These are phyloP conservation scores for Alsophila aescularia DNA, from an alignment of 2,888 invertebrate species.

Conservation along the genomic window DNA sequence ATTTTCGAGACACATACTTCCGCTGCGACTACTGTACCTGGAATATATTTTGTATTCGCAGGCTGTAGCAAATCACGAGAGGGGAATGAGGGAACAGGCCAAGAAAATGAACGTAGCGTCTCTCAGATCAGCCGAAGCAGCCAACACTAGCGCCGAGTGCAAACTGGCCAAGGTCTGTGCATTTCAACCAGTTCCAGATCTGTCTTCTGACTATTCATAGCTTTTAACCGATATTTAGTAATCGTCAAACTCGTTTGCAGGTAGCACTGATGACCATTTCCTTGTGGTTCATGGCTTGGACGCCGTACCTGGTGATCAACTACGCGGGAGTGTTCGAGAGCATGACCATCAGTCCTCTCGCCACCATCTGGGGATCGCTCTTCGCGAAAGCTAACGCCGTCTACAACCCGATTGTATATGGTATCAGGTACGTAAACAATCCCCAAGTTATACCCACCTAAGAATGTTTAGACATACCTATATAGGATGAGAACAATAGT, in stretches of 20 bases:
- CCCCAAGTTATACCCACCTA: not conserved
- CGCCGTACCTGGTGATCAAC: conserved; percentile 94
- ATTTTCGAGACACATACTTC: no score
- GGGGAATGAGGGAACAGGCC: conserved; percentile 94
- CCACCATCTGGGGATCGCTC: conserved; percentile 94
- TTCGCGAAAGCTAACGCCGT: conserved; percentile 96
- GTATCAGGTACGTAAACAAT: conserved; percentile 87
- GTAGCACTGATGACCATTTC: conserved; percentile 95
- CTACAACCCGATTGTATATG: conserved; percentile 96
- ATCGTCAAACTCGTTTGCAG: conserved; percentile 54
- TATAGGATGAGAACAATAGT: not conserved
- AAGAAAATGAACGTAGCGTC: conserved; percentile 97
- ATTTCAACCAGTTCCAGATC: no score
- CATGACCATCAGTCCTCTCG: conserved; percentile 89
- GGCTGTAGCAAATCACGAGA: conserved; percentile 94
- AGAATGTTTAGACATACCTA: no score
- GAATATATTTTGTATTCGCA: conserved; percentile 52
- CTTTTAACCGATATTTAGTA: not conserved
- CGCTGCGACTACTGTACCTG: no score
- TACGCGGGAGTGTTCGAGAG: conserved; percentile 91
- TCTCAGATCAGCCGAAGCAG: conserved; percentile 90
- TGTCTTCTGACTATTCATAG: no score
- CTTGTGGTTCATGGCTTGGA: conserved; percentile 97
- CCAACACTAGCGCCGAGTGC: conserved; percentile 92
- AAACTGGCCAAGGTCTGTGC: conserved; percentile 90